Percentiles rank a stretch among this genome's conserved stretches.
These are phyloP conservation scores for Paracanthobrama guichenoti DNA, from an alignment of 2,113 vertebrate genomes.

Conservation along the genomic window DNA sequence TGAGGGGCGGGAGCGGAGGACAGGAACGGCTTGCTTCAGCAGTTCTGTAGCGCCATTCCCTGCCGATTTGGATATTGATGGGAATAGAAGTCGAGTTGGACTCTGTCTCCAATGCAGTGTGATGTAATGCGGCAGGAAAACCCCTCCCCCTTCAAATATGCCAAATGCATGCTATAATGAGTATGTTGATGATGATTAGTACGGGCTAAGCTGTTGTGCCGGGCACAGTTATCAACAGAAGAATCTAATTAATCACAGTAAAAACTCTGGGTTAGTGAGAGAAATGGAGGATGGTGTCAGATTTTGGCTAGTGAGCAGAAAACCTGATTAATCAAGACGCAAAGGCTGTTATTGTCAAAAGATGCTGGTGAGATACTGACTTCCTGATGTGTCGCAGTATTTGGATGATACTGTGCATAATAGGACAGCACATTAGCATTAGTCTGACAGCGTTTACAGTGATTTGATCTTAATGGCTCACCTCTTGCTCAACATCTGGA, in stretches of 20 bases:
- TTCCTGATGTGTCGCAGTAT: conserved; percentile 21
- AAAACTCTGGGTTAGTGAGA: conserved; percentile 16
- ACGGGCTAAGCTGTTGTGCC: conserved; percentile 34
- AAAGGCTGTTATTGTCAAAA: neutral
- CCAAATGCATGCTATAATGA: conserved; percentile 47
- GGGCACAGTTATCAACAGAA: conserved; percentile 31
- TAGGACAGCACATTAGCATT: conserved; percentile 10
- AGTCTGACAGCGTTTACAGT: conserved; percentile 27
- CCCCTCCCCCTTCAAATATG: conserved; percentile 7
- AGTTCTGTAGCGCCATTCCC: neutral
- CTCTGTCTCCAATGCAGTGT: conserved; percentile 13
- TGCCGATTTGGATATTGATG: conserved; percentile 22
- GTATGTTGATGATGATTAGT: conserved; percentile 35
- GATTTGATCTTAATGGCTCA: conserved; percentile 63
- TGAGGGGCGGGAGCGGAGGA: neutral
- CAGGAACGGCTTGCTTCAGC: conserved; percentile 45
- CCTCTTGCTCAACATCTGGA: conserved; percentile 92
- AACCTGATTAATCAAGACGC: conserved; percentile 20
- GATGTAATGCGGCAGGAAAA: neutral
- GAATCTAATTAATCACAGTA: conserved; percentile 28
- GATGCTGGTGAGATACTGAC: neutral
- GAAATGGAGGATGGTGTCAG: conserved; percentile 16
- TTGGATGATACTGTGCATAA: conserved; percentile 3
- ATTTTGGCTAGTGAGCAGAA: neutral
- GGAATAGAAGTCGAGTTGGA: conserved; percentile 1